Conservation (phyloP, 2,797 vertebrate species). For the Coendou prehensilis region DNA sequence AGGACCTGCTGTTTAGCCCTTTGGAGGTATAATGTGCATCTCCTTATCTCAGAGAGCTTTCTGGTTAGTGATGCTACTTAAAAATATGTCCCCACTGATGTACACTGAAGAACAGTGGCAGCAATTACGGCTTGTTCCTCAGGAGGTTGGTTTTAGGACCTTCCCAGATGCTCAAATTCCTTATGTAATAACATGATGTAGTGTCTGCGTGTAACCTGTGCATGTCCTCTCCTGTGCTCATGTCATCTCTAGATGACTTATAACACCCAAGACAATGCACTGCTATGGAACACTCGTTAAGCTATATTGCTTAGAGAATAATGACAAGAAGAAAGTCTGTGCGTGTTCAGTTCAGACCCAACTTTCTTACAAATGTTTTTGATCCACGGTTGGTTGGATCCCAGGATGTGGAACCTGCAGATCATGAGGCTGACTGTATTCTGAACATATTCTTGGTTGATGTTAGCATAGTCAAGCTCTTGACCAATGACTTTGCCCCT, state of each 20-base stretch:
- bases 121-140: neutral
- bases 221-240: too few relatives aligned
- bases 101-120: neutral
- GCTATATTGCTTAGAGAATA: neutral
- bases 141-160: too few relatives aligned
- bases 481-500: neutral
- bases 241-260: neutral
- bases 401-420: neutral
- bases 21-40: neutral
- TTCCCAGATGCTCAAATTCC: neutral
- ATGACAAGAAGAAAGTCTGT: neutral
- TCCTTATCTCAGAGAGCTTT: neutral
- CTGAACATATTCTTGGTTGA: neutral
- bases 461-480: neutral
- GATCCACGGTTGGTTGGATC: neutral
- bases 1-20: rapidly evolving
- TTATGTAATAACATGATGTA: too few relatives aligned
- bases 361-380: neutral
- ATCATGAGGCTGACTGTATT: neutral
- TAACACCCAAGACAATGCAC: neutral
- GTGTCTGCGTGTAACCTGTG: neutral
- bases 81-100: neutral
- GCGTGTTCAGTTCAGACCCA: neutral
- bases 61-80: neutral
- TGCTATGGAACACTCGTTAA: too few relatives aligned